Conservation (phyloP, 1,140 invertebrate genomes). For the Brachionus plicatilis region DNA sequence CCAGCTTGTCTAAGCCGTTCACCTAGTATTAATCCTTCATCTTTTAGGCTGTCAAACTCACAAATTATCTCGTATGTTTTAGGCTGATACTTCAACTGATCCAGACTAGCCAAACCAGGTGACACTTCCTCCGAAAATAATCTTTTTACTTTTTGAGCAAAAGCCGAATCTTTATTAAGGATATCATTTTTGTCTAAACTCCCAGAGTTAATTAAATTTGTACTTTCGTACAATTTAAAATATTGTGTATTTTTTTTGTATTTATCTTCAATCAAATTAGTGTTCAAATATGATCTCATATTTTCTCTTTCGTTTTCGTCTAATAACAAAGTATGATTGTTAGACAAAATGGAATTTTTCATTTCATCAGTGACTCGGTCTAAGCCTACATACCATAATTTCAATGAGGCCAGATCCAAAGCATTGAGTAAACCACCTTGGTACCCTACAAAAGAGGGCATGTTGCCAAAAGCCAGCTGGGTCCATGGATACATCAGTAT, state of each 20-base stretch:
- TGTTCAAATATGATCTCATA: background rate
- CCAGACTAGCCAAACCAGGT: background rate
- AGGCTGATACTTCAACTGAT: background rate
- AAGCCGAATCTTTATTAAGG: background rate
- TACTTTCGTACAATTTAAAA: background rate
- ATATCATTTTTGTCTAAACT: background rate
- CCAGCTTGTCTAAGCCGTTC: constrained; percentile 6
- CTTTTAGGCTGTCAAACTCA: constrained; percentile 28
- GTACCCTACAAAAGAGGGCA: background rate
- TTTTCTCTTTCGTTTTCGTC: background rate
- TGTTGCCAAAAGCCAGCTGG: background rate
- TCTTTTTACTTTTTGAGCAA: background rate
- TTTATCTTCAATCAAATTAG: background rate
- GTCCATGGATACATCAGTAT: constrained; percentile 17
- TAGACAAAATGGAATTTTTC: background rate
- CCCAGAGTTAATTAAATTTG: background rate
- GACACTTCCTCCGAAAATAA: background rate
- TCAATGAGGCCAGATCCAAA: background rate
- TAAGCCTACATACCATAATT: constrained; percentile 22
- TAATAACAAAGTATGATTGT: background rate
- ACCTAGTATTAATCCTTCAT: background rate
- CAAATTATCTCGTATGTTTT: constrained; percentile 10
- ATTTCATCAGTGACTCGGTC: background rate
- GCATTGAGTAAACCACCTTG: background rate
- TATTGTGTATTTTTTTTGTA: background rate